Base-by-base conservation (phyloP, 2,113 vertebrate species). In the Atherinomorus stipes region DNA sequence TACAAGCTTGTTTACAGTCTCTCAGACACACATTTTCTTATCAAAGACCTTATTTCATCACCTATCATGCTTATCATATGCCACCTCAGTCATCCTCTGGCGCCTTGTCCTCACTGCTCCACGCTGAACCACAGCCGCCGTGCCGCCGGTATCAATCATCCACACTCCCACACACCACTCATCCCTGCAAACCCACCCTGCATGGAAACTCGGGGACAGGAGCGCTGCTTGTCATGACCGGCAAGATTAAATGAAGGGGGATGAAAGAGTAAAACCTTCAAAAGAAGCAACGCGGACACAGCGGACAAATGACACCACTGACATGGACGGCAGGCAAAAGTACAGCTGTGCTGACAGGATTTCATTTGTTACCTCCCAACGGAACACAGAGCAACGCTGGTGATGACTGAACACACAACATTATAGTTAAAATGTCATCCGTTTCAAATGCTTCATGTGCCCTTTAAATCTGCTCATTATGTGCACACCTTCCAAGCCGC, bases 221-320 rank as follows among this genome's bases (percentile, higher is more conserved):
- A 75, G 62, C 37, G 15, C 37, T 28, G 70, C 75, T 70, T 5
- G 75, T 85, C 81, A 85, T 60, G 67, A 68, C 19, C 10, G 69
- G 59, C 7, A 9, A 81, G 80, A 83, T 86, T 81, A 81, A 85
- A 88, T 76, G 76, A 85, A 71, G 37, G 53, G 64, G 65, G 77
- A 85, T 90, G 81, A 89, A 84, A 80, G 90, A 81, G 84, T 37
- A 57, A 82, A 86, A 83, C 87, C 81, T 89, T 89, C 84, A 87
- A 80, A 81, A 74, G 78, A 83, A 76, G 54, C 71, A 67, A 78
- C 15, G 42, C 13, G 2, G 71, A 80, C 76, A 51, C 45, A 63
- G 47, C n/a, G 38, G 57, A 69, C 73, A 61, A 85, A 85, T 70
- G 68, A 54, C 38, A 45, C 44, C 11, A 10, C 58, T 59, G 67